Evolutionary conservation across 2,888 invertebrate species (phyloP).

Genomic region (Aquatica leii): DNA sequence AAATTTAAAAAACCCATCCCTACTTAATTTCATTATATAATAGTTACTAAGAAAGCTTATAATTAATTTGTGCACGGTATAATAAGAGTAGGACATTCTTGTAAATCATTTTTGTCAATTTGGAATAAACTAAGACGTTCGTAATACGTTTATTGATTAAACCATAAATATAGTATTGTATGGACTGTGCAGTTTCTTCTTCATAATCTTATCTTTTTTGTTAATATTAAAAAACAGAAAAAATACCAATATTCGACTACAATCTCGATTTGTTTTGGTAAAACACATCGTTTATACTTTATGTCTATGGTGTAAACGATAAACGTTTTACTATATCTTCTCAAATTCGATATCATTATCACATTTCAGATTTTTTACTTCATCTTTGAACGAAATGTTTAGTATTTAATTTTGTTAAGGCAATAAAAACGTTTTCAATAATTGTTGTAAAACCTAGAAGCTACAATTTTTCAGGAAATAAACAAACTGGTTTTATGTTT

Average conservation of each 20-base stretch:
- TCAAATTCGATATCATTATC: constrained; percentile 54
- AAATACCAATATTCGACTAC: no score
- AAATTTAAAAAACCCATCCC: constrained; percentile 47
- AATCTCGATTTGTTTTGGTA: no score
- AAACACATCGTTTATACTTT: no score
- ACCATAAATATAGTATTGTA: no score
- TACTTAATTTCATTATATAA: constrained; percentile 41
- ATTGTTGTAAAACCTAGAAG: no score
- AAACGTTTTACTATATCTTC: constrained; percentile 30
- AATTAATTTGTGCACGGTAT: constrained; percentile 56
- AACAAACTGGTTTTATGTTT: not conserved
- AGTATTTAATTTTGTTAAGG: constrained; percentile 18
- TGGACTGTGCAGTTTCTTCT: no score
- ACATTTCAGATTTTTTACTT: constrained; percentile 45
- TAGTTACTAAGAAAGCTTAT: constrained; percentile 50
- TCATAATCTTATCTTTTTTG: no score
- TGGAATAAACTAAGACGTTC: constrained; percentile 8
- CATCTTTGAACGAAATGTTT: constrained; percentile 8
- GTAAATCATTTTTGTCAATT: constrained; percentile 11
- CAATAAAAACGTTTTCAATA: constrained; percentile 24
- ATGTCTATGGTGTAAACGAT: constrained; percentile 8
- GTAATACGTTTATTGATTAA: no score
- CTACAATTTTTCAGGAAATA: not conserved
- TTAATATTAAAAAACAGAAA: no score
- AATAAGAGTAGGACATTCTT: constrained; percentile 39